phyloP scores from a whole-genome alignment of 2,888 invertebrate genomes.

The Machimus rusticus region DNA sequence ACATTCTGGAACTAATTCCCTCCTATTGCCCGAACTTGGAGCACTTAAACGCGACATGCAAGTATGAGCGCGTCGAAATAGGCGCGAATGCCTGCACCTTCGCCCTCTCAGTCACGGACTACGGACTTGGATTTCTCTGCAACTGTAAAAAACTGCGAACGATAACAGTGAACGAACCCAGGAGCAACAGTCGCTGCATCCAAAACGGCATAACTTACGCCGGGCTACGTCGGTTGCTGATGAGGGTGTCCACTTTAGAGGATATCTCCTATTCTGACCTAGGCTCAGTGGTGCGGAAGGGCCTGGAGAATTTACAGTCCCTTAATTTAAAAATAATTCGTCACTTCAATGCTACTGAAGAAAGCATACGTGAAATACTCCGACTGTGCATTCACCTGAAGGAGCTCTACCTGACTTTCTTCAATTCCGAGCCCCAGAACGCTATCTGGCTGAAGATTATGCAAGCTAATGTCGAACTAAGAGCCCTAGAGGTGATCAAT shows the following conservation, averaged over 20 bases:
- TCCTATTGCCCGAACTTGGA: conserved; percentile 48
- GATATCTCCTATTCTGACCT: conserved; percentile 49
- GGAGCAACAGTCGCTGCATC: conserved; percentile 44
- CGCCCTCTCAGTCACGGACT: conserved; percentile 47
- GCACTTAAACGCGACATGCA: conserved; percentile 48
- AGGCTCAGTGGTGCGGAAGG: conserved; percentile 46
- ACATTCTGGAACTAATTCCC: conserved; percentile 47
- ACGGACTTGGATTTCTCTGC: conserved; percentile 46
- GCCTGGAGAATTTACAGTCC: conserved; percentile 40
- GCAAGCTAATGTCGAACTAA: conserved; percentile 19
- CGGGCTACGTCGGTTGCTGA: conserved; percentile 46
- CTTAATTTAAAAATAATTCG: conserved; percentile 47
- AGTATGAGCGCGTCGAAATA: conserved; percentile 45
- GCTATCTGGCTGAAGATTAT: conserved; percentile 44
- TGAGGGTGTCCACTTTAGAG: conserved; percentile 46
- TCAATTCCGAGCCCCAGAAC: conserved; percentile 44
- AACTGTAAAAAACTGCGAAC: conserved; percentile 45
- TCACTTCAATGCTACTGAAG: conserved; percentile 47
- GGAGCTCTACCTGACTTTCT: conserved; percentile 47
- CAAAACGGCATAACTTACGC: conserved; percentile 47
- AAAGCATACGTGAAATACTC: conserved; percentile 45
- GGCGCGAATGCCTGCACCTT: conserved; percentile 48
- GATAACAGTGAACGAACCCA: conserved; percentile 48
- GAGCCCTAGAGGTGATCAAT: conserved; percentile 46
- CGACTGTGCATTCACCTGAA: conserved; percentile 42